Evolutionary conservation across 2,113 vertebrate species (phyloP).

Genomic region (Salvelinus alpinus): DNA sequence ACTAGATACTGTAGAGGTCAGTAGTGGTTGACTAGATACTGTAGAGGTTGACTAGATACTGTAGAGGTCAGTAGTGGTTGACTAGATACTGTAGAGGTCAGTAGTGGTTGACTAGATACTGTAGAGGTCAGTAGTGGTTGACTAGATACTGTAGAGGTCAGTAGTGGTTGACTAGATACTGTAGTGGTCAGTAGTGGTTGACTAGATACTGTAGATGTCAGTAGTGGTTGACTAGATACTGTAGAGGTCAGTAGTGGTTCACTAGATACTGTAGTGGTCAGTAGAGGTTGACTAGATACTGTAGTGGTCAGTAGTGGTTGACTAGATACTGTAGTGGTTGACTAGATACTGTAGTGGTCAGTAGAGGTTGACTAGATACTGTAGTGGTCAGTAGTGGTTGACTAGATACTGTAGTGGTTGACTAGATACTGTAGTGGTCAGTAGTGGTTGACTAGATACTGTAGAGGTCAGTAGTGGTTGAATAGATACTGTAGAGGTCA

Average conservation of each 20-base stretch:
- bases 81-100: not conserved
- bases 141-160: not conserved
- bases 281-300: not conserved
- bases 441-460: not conserved
- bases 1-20: no score
- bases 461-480: not conserved
- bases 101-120: no score
- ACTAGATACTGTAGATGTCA: not conserved
- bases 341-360: no score
- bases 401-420: not conserved
- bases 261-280: not conserved
- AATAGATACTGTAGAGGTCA: no score
- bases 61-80: no score
- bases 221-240: not conserved
- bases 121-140: not conserved
- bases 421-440: no score
- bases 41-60: no score
- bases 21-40: no score
- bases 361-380: no score
- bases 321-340: not conserved
- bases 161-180: no score
- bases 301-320: not conserved
- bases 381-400: no score
- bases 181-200: not conserved
- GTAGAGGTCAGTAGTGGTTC: no score